Percentiles rank a stretch among this genome's conserved stretches.
Evolutionary conservation across 2,888 invertebrate species (phyloP).

Genomic region (Lochmaea crataegi): DNA sequence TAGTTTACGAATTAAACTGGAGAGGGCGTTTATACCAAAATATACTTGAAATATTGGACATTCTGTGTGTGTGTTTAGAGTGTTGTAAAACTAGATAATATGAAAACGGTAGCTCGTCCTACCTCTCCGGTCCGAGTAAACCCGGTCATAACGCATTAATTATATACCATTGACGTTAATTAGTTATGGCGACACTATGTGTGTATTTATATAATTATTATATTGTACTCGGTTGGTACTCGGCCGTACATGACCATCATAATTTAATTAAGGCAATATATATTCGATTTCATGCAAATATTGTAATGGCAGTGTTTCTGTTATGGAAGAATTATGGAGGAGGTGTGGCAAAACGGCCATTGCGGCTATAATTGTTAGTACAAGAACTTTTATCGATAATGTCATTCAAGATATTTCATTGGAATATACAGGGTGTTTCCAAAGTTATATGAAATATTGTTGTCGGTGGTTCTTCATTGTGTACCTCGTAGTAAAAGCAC

Average conservation of each 20-base stretch:
- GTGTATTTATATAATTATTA: conserved; percentile 64
- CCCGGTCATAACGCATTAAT: conserved; percentile 60
- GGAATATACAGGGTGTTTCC: too few species aligned
- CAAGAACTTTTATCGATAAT: background rate
- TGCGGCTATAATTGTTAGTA: background rate
- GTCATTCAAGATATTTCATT: too few species aligned
- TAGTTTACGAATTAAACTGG: too few species aligned
- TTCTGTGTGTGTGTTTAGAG: background rate
- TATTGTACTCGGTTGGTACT: conserved; percentile 56
- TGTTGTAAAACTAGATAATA: conserved; percentile 44
- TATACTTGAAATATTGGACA: too few species aligned
- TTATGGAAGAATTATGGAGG: conserved; percentile 16
- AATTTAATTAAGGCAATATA: conserved; percentile 61
- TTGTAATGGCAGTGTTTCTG: conserved; percentile 24
- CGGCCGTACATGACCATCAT: conserved; percentile 52
- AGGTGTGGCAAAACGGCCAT: conserved; percentile 18
- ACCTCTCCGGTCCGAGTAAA: conserved; percentile 49
- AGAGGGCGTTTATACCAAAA: too few species aligned
- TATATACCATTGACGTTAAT: conserved; percentile 63
- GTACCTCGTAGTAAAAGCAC: too few species aligned
- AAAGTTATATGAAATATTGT: too few species aligned
- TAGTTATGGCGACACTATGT: conserved; percentile 62
- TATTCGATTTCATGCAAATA: conserved; percentile 57
- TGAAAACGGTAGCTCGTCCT: conserved; percentile 37
- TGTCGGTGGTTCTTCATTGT: too few species aligned